Base-by-base conservation (phyloP, 1,140 invertebrate species). In the Pogonomyrmex barbatus region DNA sequence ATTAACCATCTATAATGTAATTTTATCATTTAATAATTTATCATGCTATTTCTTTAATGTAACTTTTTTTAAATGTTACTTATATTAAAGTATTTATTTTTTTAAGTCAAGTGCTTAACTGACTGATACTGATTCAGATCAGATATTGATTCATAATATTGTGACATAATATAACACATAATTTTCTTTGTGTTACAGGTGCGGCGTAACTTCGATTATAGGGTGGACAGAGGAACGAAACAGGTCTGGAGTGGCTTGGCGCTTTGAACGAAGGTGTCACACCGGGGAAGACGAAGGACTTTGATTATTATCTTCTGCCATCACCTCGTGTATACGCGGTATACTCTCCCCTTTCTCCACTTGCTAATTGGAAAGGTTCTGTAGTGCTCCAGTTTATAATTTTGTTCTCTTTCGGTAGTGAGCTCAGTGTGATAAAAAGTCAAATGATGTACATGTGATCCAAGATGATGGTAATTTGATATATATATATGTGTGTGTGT, bases 131-230 rank as follows among this genome's bases (percentile, higher is more conserved):
- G 12, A 39, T 47, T 3, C 60, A 56, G 45, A 4, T 39, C n/a
- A 47, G 12, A 1, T 9, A 47, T 77, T 78, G 50, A 65, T 5
- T 12, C 33, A 2, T 71, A 39, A 47, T n/a, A 12, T 67, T 52
- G 8, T 60, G 45, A 39, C n/a, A 4, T 68, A 54, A 70, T 54
- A 8, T 52, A 52, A 79, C 45, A 68, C 2, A 14, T 56, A 5
- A 14, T 56, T 60, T 63, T 0, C 71, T 88, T 56, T 70, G 10
- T 93, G 89, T 95, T 94, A 2, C 94, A 95, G 95, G 95, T 95
- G 94, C 94, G 94, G 94, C 94, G 91, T 94, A 94, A 92, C 92
- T 93, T 94, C 93, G 91, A 93, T 94, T 93, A 92, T 92, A 92
- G 93, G 92, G 93, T 94, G 94, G 93, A 94, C 92, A 93, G 93